Conservation (phyloP, 2,888 invertebrate species). For the Trissolcus brochymenae region DNA sequence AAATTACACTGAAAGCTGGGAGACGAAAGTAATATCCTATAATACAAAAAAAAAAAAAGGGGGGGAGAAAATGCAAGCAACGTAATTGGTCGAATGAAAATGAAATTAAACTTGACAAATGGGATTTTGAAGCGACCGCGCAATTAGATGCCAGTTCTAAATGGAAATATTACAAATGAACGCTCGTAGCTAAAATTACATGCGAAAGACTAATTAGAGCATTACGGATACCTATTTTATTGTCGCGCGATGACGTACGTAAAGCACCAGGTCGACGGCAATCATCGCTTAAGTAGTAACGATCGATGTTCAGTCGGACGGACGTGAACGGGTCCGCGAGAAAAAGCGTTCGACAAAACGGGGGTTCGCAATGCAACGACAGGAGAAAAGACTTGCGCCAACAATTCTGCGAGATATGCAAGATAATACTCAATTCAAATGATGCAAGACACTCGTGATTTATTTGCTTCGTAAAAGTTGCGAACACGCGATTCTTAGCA, state of each 20-base stretch:
- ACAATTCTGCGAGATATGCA: conserved; percentile 40
- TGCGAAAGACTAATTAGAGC: conserved; percentile 31
- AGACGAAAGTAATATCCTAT: conserved; percentile 16
- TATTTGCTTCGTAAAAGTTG: conserved; percentile 51
- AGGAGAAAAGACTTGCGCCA: conserved; percentile 44
- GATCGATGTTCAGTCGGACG: conserved; percentile 60
- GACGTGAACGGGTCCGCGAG: conserved; percentile 67
- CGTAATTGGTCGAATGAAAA: conserved; percentile 30
- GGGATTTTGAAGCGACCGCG: conserved; percentile 30
- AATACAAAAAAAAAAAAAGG: conserved; percentile 14
- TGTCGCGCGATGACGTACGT: not conserved
- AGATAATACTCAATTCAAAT: conserved; percentile 38
- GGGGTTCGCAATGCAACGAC: conserved; percentile 36
- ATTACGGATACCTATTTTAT: conserved; percentile 24
- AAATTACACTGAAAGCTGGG: conserved; percentile 3
- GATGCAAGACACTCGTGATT: conserved; percentile 47
- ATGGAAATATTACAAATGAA: conserved; percentile 37
- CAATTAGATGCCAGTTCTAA: conserved; percentile 25
- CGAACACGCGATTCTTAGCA: conserved; percentile 39
- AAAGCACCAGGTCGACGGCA: too few species aligned
- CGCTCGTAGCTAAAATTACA: conserved; percentile 18
- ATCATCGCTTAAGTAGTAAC: conserved; percentile 57
- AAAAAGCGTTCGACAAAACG: conserved; percentile 58
- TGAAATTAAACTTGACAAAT: conserved; percentile 38
- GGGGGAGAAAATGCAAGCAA: not conserved